A percentile compares a stretch with the other conserved stretches of the same genome.
Conservation (phyloP, 2,113 vertebrate genomes). For the Ochotona princeps region DNA sequence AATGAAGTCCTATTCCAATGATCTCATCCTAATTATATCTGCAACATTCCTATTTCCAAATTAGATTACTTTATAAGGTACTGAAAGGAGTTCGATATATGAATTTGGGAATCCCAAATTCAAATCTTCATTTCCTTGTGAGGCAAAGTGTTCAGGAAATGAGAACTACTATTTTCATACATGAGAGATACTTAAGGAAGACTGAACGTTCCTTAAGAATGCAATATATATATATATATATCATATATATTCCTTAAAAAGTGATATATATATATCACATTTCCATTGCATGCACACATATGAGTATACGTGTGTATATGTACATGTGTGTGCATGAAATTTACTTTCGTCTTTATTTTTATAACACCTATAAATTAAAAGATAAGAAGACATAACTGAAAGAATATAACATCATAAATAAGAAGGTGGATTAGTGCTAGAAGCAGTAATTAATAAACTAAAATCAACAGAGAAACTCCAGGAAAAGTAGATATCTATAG, state of each 20-base stretch:
- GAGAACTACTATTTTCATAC: background rate
- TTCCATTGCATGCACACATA: no score
- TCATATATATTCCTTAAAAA: no score
- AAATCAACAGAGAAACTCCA: background rate
- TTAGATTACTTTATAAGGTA: background rate
- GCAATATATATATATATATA: no score
- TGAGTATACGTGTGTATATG: no score
- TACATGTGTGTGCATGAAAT: no score
- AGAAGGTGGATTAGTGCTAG: background rate
- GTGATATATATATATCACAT: no score
- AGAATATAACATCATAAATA: background rate
- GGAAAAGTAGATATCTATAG: background rate
- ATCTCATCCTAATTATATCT: background rate
- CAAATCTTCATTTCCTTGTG: background rate
- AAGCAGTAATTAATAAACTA: background rate
- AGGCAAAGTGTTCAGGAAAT: background rate
- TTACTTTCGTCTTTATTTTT: no score
- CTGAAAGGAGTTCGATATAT: background rate
- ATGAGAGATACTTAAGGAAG: background rate
- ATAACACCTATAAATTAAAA: background rate
- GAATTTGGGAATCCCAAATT: background rate
- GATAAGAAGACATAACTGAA: background rate
- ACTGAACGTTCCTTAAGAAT: background rate
- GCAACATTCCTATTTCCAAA: background rate
- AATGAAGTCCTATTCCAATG: background rate